Percentiles rank a stretch among this genome's conserved stretches.
Conservation (phyloP, 2,888 invertebrate genomes). For the Tiphia femorata region DNA sequence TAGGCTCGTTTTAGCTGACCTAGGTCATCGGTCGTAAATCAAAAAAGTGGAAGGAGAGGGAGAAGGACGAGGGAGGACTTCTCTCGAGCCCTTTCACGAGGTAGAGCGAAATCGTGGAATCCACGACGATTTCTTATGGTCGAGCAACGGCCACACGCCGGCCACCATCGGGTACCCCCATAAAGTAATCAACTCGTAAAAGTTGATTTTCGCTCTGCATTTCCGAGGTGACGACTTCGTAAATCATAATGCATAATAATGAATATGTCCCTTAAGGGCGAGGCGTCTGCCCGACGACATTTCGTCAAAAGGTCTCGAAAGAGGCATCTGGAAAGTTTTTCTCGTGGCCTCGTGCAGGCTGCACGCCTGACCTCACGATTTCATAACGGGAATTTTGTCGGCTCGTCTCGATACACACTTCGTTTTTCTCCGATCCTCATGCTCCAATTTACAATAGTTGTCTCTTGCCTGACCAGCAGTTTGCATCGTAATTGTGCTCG, state of each 20-base stretch:
- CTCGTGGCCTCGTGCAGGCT: not conserved
- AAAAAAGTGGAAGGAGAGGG: slow-evolving; percentile 22
- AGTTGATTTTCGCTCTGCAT: slow-evolving; percentile 46
- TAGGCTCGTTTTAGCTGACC: slow-evolving; percentile 10
- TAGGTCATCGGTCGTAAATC: slow-evolving; percentile 26
- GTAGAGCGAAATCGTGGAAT: slow-evolving; percentile 25
- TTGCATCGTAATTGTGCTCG: too few species aligned
- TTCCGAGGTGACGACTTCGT: slow-evolving; percentile 34
- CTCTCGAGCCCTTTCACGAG: slow-evolving; percentile 6
- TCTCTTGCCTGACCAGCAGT: too few species aligned
- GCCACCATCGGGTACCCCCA: slow-evolving; percentile 59
- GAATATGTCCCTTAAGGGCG: slow-evolving; percentile 7
- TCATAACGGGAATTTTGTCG: slow-evolving; percentile 18
- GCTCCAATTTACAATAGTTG: too few species aligned
- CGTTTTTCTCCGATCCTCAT: not conserved
- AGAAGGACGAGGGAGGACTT: not conserved
- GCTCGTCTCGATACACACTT: not conserved
- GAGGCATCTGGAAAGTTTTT: not conserved
- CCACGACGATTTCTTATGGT: slow-evolving; percentile 55
- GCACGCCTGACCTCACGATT: not conserved
- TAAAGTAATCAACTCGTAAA: slow-evolving; percentile 62
- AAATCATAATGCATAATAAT: slow-evolving; percentile 41
- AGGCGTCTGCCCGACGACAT: slow-evolving; percentile 11
- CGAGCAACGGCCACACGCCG: slow-evolving; percentile 63
- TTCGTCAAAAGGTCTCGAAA: slow-evolving; percentile 37